Evolutionary conservation across 2,113 vertebrate genomes (phyloP).

Genomic region (Thalassarche chlororhynchos): DNA sequence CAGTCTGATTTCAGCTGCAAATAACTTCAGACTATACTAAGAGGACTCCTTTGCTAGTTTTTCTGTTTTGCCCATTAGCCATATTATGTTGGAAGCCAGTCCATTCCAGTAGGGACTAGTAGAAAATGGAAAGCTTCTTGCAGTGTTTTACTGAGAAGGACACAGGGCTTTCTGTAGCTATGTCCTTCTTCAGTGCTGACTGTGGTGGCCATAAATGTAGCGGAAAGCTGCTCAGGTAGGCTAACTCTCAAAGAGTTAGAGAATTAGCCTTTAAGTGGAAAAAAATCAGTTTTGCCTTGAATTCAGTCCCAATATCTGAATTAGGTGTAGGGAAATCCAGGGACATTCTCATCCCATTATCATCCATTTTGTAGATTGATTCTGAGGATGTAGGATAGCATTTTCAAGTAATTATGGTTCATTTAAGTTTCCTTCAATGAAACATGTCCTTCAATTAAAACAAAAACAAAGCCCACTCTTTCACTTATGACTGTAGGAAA

Average conservation of each 20-base stretch:
- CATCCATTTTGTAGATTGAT: neutral
- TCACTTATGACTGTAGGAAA: fast-evolving
- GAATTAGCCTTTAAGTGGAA: neutral
- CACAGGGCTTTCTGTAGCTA: neutral
- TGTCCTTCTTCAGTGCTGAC: neutral
- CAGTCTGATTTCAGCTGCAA: neutral
- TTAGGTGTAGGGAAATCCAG: neutral
- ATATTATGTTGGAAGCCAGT: neutral
- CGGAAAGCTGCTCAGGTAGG: neutral
- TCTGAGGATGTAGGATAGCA: neutral
- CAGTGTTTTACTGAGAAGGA: neutral
- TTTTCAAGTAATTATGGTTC: neutral
- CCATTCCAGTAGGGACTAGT: neutral
- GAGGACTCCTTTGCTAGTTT: neutral
- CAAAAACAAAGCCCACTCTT: neutral
- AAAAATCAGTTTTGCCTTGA: neutral
- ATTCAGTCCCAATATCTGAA: neutral
- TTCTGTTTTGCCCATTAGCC: neutral
- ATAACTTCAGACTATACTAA: neutral
- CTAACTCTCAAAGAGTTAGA: neutral
- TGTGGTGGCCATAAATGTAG: neutral
- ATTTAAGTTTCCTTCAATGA: neutral
- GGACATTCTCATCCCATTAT: neutral
- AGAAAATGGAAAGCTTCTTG: neutral
- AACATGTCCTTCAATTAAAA: neutral